phyloP scores from a whole-genome alignment of 2,888 invertebrate species.

The Spodoptera exigua region DNA sequence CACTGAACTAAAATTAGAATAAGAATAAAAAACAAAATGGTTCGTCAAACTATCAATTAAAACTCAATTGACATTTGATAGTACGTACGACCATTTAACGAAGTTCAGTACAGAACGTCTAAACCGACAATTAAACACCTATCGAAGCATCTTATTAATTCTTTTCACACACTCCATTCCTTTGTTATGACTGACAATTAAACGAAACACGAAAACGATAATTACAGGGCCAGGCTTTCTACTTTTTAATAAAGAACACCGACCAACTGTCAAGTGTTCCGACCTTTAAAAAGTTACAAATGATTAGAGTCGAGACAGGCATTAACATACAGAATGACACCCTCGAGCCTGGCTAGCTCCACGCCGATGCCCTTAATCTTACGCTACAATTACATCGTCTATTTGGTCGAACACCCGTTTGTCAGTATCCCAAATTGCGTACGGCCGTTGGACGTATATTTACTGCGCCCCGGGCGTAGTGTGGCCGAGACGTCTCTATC shows the following conservation, averaged over 20 bases:
- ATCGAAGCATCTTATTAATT: too few relatives aligned
- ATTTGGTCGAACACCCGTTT: constrained; percentile 50
- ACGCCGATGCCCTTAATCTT: constrained; percentile 48
- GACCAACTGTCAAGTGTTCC: too few relatives aligned
- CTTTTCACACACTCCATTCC: too few relatives aligned
- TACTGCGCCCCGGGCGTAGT: constrained; percentile 41
- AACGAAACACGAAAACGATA: neutral
- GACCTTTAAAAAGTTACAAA: neutral
- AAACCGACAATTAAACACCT: too few relatives aligned
- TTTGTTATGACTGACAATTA: neutral
- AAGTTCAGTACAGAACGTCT: too few relatives aligned
- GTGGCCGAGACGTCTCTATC: constrained; percentile 56
- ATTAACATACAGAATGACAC: constrained; percentile 39
- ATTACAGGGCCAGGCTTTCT: too few relatives aligned
- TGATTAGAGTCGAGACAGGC: constrained; percentile 11
- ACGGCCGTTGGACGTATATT: constrained; percentile 52
- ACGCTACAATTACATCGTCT: constrained; percentile 53
- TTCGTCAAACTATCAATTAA: too few relatives aligned
- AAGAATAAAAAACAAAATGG: too few relatives aligned
- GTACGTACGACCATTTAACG: too few relatives aligned
- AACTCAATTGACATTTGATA: too few relatives aligned
- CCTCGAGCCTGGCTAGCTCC: constrained; percentile 30
- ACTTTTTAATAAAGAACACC: too few relatives aligned
- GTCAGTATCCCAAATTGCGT: constrained; percentile 57
- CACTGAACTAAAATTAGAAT: too few relatives aligned